phyloP scores from a whole-genome alignment of 2,797 vertebrate species.

The Florisuga fusca region DNA sequence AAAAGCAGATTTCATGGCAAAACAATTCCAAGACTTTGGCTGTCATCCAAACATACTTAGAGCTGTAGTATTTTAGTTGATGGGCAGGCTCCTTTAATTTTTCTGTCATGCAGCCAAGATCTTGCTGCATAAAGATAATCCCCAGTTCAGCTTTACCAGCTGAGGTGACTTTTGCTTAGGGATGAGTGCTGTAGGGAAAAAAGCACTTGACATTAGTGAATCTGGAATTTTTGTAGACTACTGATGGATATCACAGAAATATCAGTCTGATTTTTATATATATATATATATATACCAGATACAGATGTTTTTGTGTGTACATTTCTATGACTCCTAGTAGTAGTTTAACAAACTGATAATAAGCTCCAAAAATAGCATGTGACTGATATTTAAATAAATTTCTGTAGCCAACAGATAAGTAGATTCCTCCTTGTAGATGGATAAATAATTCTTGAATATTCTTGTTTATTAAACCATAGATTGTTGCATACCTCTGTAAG shows the following conservation, averaged over 20 bases:
- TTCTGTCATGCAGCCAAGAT: conserved; percentile 55
- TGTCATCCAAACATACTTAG: conserved; percentile 47
- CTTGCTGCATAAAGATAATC: conserved; percentile 46
- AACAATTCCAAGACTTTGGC: conserved; percentile 72
- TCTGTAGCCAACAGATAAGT: not conserved
- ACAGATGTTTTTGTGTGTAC: not conserved
- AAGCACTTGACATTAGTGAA: not conserved
- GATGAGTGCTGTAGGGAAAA: not conserved
- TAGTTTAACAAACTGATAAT: not conserved
- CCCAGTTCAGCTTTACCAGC: not conserved
- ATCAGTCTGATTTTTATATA: not conserved
- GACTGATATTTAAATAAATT: not conserved
- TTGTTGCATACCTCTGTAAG: not conserved
- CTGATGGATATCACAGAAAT: not conserved
- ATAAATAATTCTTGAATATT: not conserved
- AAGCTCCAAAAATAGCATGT: not conserved
- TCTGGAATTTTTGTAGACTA: not conserved
- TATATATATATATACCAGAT: not conserved
- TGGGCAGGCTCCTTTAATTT: conserved; percentile 52
- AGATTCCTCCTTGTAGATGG: not conserved
- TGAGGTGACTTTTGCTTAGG: conserved; percentile 29
- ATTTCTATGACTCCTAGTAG: not conserved
- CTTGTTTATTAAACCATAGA: not conserved
- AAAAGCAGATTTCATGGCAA: conserved; percentile 72
- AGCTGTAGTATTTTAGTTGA: conserved; percentile 52